phyloP scores from a whole-genome alignment of 1,140 invertebrate genomes.

The Drosophila saltans region DNA sequence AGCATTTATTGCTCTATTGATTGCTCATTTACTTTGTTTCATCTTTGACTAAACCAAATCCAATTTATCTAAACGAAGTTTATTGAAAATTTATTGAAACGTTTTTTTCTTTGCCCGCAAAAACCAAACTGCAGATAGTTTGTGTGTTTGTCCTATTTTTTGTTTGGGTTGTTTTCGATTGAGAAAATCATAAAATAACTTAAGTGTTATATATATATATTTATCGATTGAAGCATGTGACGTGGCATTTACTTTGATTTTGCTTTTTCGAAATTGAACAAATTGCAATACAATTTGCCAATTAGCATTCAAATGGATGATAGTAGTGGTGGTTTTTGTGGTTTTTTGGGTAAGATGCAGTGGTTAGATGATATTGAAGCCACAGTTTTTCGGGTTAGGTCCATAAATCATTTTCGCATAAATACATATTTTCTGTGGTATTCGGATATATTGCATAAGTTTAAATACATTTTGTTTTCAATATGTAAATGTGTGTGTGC shows the following conservation, averaged over 20 bases:
- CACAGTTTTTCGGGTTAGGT: conserved; percentile 29
- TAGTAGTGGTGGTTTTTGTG: neutral
- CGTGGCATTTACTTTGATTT: neutral
- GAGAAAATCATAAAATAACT: too few relatives aligned
- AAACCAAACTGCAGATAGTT: neutral
- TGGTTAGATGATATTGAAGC: neutral
- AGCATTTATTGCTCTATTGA: neutral
- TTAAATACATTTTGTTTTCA: conserved; percentile 58
- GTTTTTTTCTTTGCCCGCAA: neutral
- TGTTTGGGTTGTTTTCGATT: neutral
- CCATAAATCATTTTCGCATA: conserved; percentile 61
- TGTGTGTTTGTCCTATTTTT: neutral
- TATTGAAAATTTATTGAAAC: neutral
- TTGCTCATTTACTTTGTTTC: neutral
- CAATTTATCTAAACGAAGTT: neutral
- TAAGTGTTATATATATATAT: neutral
- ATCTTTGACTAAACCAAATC: neutral
- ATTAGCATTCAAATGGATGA: conserved; percentile 34
- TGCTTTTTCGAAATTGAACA: neutral
- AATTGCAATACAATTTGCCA: conserved; percentile 3
- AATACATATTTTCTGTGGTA: conserved; percentile 42
- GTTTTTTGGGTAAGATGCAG: neutral
- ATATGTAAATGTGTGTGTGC: conserved; percentile 15
- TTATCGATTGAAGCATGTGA: neutral
- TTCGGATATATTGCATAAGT: conserved; percentile 56